Base-by-base conservation (phyloP, 2,797 vertebrate species). In the Hephaestus fuliginosus region DNA sequence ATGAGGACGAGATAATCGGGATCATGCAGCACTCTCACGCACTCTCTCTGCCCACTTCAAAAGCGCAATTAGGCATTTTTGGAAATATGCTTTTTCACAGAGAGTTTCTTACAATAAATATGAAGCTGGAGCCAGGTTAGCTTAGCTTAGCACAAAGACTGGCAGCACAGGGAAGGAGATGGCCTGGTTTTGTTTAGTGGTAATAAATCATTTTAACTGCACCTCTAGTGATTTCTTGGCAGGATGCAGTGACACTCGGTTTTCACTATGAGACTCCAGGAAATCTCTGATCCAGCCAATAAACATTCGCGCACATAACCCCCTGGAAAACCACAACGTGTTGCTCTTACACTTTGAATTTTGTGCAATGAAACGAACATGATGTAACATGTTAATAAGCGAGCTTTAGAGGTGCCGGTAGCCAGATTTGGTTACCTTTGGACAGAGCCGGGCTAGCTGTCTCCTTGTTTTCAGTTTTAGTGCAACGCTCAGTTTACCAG, bases 1-100 rank as follows among this genome's bases (percentile, higher is more conserved):
- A 75, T 95, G 90, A 95, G 65, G 61, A 18, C 0, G 7, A 7
- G 22, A 22, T 5, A 13, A 57, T 43, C 7, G 4, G 17, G 18
- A 57, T 68, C 36, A 28, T 57, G 69, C 30, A 41, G 9, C 39
- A 20, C 18, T 3, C 28, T 77, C 41, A 25, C 22, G 39, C 22
- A n/a, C 7, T 20, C 33, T 58, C 12, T 77, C n/a, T 5, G 18
- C 80, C 22, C 13, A 56, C 13, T 55, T 76, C 25, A n/a, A 13
- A 28, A 48, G 22, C 75, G n/a, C 13, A 44, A 20, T 57, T 58
- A 22, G 46, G 76, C 58, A 61, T 63, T 53, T 58, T 70, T 43
- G n/a, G 60, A 30, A 74, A 39, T 28, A 18, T 2, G 6, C 49
- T 62, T n/a, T 25, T 39, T 39, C 36, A 9, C 36, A 39, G 36